phyloP scores from a whole-genome alignment of 2,797 vertebrate genomes.

The Spondyliosoma cantharus region DNA sequence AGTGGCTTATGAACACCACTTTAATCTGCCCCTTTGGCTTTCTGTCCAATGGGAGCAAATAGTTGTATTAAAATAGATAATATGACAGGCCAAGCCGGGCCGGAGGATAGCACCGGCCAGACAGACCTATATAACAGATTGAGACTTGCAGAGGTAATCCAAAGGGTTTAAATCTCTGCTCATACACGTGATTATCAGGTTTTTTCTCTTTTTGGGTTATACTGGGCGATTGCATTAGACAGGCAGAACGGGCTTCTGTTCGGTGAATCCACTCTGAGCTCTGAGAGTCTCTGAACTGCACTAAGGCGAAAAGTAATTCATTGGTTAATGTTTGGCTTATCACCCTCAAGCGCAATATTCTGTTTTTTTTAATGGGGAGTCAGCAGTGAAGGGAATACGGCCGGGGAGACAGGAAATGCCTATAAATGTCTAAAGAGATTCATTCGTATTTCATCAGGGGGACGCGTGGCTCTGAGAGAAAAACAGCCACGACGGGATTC shows the following conservation, averaged over 20 bases:
- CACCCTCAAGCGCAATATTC: constrained; percentile 16
- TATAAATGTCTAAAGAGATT: constrained; percentile 40
- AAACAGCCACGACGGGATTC: background rate
- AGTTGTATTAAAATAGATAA: constrained; percentile 79
- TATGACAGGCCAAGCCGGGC: constrained; percentile 63
- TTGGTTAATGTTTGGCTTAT: constrained; percentile 38
- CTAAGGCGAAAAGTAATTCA: constrained; percentile 27
- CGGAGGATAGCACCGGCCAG: constrained; percentile 62
- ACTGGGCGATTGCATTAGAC: constrained; percentile 67
- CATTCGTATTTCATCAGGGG: constrained; percentile 5
- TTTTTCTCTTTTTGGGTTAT: constrained; percentile 74
- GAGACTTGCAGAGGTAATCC: constrained; percentile 84
- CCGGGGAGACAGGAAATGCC: background rate
- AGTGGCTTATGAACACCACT: constrained; percentile 62
- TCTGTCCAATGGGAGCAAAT: constrained; percentile 71
- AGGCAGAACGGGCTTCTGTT: constrained; percentile 49
- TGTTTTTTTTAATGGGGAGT: constrained; percentile 34
- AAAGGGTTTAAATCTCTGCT: constrained; percentile 82
- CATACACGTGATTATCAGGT: constrained; percentile 79
- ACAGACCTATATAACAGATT: constrained; percentile 85
- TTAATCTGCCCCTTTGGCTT: constrained; percentile 73
- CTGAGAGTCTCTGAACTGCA: constrained; percentile 34
- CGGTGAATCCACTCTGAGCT: constrained; percentile 52
- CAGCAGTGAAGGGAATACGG: background rate
- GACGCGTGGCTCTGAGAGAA: background rate